Percentiles rank a stretch among this genome's conserved stretches.
Evolutionary conservation across 2,888 invertebrate species (phyloP).

Genomic region (Clunio marinus): DNA sequence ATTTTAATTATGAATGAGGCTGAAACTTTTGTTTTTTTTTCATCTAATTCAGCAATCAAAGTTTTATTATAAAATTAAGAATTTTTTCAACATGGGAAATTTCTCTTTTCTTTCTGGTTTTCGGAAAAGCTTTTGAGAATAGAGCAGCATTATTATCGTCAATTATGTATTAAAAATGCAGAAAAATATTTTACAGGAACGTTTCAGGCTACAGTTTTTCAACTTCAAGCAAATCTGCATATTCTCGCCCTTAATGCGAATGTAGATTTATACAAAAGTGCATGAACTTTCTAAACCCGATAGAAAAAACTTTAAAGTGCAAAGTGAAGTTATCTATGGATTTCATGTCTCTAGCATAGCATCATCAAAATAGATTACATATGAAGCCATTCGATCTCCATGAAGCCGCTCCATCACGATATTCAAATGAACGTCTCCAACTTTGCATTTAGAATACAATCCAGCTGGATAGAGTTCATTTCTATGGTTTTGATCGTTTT

Average conservation of each 20-base stretch:
- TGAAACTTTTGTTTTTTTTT: not conserved
- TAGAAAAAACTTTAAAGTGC: too few species aligned
- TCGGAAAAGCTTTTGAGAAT: not conserved
- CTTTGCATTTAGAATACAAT: too few species aligned
- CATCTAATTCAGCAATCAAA: not conserved
- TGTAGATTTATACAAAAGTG: not conserved
- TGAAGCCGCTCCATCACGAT: too few species aligned
- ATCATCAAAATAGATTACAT: too few species aligned
- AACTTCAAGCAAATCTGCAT: not conserved
- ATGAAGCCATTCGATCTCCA: too few species aligned
- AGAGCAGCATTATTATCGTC: not conserved
- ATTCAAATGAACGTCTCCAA: too few species aligned
- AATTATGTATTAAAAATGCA: conserved; percentile 9
- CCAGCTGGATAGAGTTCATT: too few species aligned
- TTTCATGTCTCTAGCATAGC: too few species aligned
- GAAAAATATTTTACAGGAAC: not conserved
- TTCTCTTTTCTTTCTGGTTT: not conserved
- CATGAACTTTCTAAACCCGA: conserved; percentile 1
- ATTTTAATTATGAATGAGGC: not conserved
- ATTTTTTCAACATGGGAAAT: too few species aligned
- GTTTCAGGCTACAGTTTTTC: not conserved
- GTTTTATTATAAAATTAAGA: not conserved
- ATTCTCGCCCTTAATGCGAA: too few species aligned
- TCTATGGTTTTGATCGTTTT: too few species aligned
- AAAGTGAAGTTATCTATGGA: too few species aligned